Evolutionary conservation across 2,797 vertebrate genomes (phyloP).

Genomic region (Pygocentrus nattereri): DNA sequence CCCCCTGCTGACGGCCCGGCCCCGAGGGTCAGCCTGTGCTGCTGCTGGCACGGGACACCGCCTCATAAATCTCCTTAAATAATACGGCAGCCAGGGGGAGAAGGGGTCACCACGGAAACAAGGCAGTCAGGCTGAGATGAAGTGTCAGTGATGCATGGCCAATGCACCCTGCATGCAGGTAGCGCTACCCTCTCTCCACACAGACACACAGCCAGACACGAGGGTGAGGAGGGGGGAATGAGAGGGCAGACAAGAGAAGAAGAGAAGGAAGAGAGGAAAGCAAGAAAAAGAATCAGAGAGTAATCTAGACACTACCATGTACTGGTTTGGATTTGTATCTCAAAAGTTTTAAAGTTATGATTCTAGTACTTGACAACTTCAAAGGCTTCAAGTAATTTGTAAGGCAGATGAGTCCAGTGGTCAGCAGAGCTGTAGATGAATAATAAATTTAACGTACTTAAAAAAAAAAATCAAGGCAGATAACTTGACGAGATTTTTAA

Average conservation of each 20-base stretch:
- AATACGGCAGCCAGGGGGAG: conserved; percentile 86
- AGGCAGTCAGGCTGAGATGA: conserved; percentile 91
- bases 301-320: not conserved
- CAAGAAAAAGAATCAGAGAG: conserved; percentile 54
- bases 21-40: conserved; percentile 88
- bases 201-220: conserved; percentile 65
- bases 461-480: too few relatives aligned
- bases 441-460: too few relatives aligned
- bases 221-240: conserved; percentile 52
- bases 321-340: not conserved
- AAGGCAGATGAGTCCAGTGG: too few relatives aligned
- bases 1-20: conserved; percentile 81
- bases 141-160: conserved; percentile 80
- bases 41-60: conserved; percentile 88
- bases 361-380: not conserved
- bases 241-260: conserved; percentile 44
- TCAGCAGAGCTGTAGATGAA: too few relatives aligned
- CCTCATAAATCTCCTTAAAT: conserved; percentile 98
- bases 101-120: conserved; percentile 90
- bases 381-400: not conserved
- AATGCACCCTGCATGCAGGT: conserved; percentile 58
- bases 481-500: too few relatives aligned
- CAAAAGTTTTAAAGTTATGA: not conserved
- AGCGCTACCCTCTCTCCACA: conserved; percentile 23
- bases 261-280: not conserved